Evolutionary conservation across 2,797 vertebrate genomes (phyloP).

Genomic region (Coendou prehensilis): DNA sequence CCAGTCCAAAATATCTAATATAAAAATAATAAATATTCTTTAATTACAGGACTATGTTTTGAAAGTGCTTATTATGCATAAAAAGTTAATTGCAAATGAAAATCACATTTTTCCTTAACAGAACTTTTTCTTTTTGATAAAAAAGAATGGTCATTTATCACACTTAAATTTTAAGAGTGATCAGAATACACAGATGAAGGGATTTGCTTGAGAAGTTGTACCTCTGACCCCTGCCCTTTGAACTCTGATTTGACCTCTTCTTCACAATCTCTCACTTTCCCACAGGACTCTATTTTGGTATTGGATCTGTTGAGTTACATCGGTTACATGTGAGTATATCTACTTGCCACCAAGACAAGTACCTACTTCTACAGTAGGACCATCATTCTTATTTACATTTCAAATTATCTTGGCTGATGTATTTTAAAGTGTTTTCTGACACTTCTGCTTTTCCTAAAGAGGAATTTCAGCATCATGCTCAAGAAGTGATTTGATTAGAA

Average conservation of each 20-base stretch:
- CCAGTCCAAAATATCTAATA: background rate
- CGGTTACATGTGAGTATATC: background rate
- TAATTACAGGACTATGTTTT: background rate
- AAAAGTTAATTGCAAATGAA: background rate
- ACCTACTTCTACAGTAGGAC: background rate
- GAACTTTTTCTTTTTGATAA: background rate
- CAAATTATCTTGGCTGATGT: background rate
- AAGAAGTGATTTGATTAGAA: slow-evolving; percentile 44
- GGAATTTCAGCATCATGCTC: background rate
- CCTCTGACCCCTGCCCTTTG: background rate
- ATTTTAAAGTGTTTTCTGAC: slow-evolving; percentile 54
- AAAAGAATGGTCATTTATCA: background rate
- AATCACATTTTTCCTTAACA: background rate
- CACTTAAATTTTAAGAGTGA: background rate
- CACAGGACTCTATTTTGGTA: background rate
- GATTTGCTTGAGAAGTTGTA: background rate
- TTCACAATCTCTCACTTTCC: background rate
- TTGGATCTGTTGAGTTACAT: background rate
- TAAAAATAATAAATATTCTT: background rate
- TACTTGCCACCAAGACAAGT: background rate
- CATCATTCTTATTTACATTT: slow-evolving; percentile 11
- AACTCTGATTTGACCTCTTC: background rate
- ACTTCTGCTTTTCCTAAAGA: slow-evolving; percentile 57
- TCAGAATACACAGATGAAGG: background rate
- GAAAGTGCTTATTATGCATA: background rate